Conservation (phyloP, 2,113 vertebrate species). For the Trochalopteron elliotii region DNA sequence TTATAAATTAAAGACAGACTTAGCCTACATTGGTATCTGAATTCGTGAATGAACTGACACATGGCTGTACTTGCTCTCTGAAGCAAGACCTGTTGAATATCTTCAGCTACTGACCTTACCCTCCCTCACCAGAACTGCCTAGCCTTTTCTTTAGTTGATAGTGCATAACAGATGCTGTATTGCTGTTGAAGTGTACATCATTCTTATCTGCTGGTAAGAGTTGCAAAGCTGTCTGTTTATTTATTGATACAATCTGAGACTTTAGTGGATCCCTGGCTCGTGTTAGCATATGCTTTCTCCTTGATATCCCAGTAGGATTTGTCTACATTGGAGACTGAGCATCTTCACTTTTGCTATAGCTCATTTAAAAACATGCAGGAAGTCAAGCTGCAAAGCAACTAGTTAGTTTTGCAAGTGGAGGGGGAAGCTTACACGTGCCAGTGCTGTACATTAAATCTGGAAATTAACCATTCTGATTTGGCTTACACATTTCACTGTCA, state of each 20-base stretch:
- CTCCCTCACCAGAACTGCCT: background rate
- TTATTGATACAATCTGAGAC: background rate
- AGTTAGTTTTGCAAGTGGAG: background rate
- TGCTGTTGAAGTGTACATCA: background rate
- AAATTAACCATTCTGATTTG: background rate
- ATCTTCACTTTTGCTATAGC: background rate
- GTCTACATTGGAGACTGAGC: background rate
- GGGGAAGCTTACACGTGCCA: background rate
- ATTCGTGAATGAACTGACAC: background rate
- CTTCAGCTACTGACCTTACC: background rate
- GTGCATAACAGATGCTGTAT: background rate
- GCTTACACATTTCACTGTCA: background rate
- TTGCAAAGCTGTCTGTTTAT: background rate
- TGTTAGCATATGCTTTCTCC: background rate
- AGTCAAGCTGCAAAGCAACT: background rate
- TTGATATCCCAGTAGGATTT: background rate
- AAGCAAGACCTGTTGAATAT: background rate
- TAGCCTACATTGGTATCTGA: background rate
- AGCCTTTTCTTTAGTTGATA: background rate
- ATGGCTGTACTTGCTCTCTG: background rate
- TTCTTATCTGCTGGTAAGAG: background rate
- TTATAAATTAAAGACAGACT: slow-evolving; percentile 26
- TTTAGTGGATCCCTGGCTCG: rapidly evolving
- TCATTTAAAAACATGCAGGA: background rate
- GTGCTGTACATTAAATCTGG: background rate